Evolutionary conservation across 2,888 invertebrate species (phyloP), one percentile per base, ranked within the genome.

Genomic region (Bombyx huttoni): DNA sequence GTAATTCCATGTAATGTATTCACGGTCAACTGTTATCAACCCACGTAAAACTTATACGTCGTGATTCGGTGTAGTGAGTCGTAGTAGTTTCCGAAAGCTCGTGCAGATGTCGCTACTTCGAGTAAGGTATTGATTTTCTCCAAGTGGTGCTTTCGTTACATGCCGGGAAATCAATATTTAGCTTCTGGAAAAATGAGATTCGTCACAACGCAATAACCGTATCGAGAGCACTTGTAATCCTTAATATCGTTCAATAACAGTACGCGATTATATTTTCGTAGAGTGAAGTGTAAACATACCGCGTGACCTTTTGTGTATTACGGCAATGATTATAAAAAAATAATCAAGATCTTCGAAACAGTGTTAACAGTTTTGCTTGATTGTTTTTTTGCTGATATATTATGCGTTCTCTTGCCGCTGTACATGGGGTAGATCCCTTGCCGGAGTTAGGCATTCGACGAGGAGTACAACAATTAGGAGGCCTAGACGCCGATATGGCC

Each of bases 401-500:
- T 86, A 87, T 88, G 87, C 87, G 87, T 75, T 82, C 87, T 61
- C 78, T 88, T 70, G 72, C 81, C 61, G 80, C 82, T 55, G 65
- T 83, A 46, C 83, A 80, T 63, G 86, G 86, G 82, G 85, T 82
- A 49, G 78, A 80, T 64, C 84, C 86, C 78, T 80, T 86, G 74
- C 84, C 84, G 53, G 82, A 81, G 54, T 61, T 84, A 64, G 80
- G 76, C 62, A 67, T 85, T 55, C 78, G 82, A 53, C 73, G 84
- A 55, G 76, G 69, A 52, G 65, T 81, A 57, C 78, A 77, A 57
- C 77, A 73, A 52, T 68, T 70, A 56, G 69, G 68, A 49, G 82
- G 78, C 58, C 67, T 82, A 49, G 87, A 89, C 75, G 81, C 73
- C 70, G 93, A 93, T 67, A 93, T 94, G 92, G 93, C 94, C 65